phyloP scores from a whole-genome alignment of 2,888 invertebrate genomes.

The Phengaris alcon region DNA sequence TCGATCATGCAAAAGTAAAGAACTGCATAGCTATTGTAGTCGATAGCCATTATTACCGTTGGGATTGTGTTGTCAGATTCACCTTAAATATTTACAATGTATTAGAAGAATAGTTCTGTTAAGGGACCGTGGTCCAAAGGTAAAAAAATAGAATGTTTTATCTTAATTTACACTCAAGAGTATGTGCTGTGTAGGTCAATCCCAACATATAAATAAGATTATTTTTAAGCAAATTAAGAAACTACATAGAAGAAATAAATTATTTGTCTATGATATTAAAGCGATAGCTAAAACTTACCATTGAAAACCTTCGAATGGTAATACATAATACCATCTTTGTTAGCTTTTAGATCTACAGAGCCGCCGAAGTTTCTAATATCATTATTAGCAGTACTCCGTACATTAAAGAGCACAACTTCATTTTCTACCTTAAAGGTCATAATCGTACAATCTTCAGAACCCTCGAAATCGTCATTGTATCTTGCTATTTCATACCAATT shows the following conservation, averaged over 20 bases:
- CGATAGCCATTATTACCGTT: neutral
- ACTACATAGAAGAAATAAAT: no score
- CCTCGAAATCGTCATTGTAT: slow-evolving; percentile 23
- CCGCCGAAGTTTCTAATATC: slow-evolving; percentile 4
- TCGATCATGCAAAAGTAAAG: slow-evolving; percentile 14
- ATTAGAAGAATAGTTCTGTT: neutral
- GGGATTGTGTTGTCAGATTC: slow-evolving; percentile 21
- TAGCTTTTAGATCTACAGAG: neutral
- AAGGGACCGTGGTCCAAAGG: no score
- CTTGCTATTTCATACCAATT: slow-evolving; percentile 24
- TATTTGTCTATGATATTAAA: neutral
- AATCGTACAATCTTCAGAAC: slow-evolving; percentile 11
- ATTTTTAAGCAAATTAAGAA: no score
- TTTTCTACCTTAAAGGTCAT: slow-evolving; percentile 13
- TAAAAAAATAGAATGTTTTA: neutral
- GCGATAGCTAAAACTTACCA: neutral
- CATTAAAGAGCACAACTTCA: neutral
- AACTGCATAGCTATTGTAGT: slow-evolving; percentile 22
- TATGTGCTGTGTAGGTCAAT: no score
- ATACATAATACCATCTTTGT: slow-evolving; percentile 11
- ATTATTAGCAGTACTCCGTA: slow-evolving; percentile 5
- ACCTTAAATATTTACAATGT: neutral
- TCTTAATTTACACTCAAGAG: no score
- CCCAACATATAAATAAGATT: no score
- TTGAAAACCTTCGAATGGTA: slow-evolving; percentile 16